phyloP scores from a whole-genome alignment of 2,113 vertebrate genomes.

The Sus scrofa region T2T-Sscrofa CM000812.6:2229001-2229500 shows the following conservation, averaged over 20 bases:
- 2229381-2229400: neutral
- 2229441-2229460: neutral
- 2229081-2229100: rapidly evolving
- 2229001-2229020: neutral
- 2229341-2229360: rapidly evolving
- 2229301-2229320: no score
- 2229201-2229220: neutral
- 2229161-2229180: neutral
- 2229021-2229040: neutral
- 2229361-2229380: neutral
- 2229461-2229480: neutral
- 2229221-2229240: rapidly evolving
- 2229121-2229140: neutral
- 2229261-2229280: rapidly evolving
- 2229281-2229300: neutral
- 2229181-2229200: no score
- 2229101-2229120: no score
- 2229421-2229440: neutral
- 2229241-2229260: rapidly evolving
- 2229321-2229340: no score
- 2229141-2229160: neutral
- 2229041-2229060: rapidly evolving
- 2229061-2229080: rapidly evolving
- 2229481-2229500: neutral
- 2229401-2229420: neutral